Evolutionary conservation across 2,113 vertebrate genomes (phyloP).

Genomic region (Neoarius graeffei): DNA sequence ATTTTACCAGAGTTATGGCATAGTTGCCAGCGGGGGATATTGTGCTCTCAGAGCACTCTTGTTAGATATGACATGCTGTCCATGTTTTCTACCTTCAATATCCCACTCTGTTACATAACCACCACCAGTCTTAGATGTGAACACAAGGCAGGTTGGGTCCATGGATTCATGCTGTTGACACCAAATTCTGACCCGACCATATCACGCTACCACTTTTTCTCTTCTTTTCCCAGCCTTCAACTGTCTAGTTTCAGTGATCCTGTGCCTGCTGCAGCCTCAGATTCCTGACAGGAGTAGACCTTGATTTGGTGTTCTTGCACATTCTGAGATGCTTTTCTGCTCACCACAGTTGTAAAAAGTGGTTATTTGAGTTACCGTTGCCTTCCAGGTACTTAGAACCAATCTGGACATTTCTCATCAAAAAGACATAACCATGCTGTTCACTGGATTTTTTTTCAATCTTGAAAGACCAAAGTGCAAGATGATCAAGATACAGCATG

Average conservation of each 20-base stretch:
- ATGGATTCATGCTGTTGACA: too few species aligned
- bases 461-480: neutral
- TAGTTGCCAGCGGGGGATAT: too few species aligned
- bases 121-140: too few species aligned
- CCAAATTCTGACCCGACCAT: too few species aligned
- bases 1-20: too few species aligned
- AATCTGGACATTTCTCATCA: neutral
- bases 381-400: neutral
- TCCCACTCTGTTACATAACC: too few species aligned
- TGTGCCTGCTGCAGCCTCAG: neutral
- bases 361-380: neutral
- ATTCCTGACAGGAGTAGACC: neutral
- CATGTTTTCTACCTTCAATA: too few species aligned
- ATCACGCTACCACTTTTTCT: too few species aligned
- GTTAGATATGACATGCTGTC: too few species aligned
- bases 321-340: neutral
- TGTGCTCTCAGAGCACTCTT: too few species aligned
- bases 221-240: neutral
- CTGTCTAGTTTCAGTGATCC: neutral
- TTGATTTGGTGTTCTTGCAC: neutral
- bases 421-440: neutral
- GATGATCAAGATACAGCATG: neutral
- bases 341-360: neutral
- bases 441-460: neutral
- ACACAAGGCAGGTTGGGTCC: too few species aligned